phyloP scores from a whole-genome alignment of 2,888 invertebrate species.

The Coelinius sp. region DNA sequence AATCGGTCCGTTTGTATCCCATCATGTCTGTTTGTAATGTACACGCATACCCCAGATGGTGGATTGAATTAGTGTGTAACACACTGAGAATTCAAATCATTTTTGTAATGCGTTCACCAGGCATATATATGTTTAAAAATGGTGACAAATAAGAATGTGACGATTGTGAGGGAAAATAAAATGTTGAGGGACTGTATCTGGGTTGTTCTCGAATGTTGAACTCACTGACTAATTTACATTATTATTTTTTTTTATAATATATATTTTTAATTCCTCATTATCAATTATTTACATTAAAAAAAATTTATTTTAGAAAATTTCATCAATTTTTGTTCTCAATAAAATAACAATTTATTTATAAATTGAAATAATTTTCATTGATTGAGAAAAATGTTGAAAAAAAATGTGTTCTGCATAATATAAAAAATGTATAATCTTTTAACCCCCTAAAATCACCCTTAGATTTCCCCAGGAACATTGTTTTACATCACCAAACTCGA shows the following conservation, averaged over 20 bases:
- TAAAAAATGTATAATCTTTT: not conserved
- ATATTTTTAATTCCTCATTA: too few species aligned
- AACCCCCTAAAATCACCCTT: not conserved
- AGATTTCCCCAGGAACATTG: slow-evolving; percentile 52
- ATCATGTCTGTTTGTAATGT: slow-evolving; percentile 19
- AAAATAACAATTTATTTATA: too few species aligned
- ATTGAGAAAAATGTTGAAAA: not conserved
- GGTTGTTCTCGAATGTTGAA: slow-evolving; percentile 29
- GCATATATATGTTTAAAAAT: slow-evolving; percentile 16
- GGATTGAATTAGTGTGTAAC: slow-evolving; percentile 2
- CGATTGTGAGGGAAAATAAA: slow-evolving; percentile 28
- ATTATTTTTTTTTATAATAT: not conserved
- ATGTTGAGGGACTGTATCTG: slow-evolving; percentile 1
- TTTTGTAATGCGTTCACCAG: slow-evolving; percentile 30
- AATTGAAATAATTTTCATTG: too few species aligned
- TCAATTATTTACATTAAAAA: too few species aligned
- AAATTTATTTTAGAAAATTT: too few species aligned
- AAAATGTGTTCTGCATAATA: not conserved
- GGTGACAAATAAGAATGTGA: slow-evolving; percentile 5
- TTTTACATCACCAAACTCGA: slow-evolving; percentile 56
- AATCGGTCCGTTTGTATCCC: slow-evolving; percentile 25
- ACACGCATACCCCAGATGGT: slow-evolving; percentile 23
- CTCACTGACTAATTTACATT: not conserved
- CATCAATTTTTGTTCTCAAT: too few species aligned
- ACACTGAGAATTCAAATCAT: slow-evolving; percentile 35